Evolutionary conservation across 2,888 invertebrate genomes (phyloP), one percentile per base, ranked within the genome.

Genomic region (Crocallis elinguaria): DNA sequence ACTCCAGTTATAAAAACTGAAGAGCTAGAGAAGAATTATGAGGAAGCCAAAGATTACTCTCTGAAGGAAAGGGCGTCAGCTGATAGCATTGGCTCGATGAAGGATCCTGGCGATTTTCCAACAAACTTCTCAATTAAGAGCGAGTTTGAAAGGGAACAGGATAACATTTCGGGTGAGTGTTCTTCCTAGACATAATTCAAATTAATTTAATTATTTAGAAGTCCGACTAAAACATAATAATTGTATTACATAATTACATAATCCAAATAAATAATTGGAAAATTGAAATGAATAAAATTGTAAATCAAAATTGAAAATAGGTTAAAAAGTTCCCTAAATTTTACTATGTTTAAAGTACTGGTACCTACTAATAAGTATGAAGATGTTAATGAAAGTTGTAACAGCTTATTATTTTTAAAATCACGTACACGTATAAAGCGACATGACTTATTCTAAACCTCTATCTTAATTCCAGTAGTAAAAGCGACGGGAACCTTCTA

Each of bases 401-500:
- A n/a, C n/a, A n/a, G n/a, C n/a, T n/a, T n/a, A n/a, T n/a, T n/a
- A n/a, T n/a, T n/a, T n/a, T n/a, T n/a, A n/a, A n/a, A n/a, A n/a
- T n/a, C n/a, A n/a, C n/a, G n/a, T n/a, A n/a, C n/a, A n/a, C n/a
- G n/a, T n/a, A n/a, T n/a, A n/a, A n/a, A 38, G 25, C 14, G 27
- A 53, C 48, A 66, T 61, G 33, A 56, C 56, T 61, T 62, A 63
- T 64, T 74, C 55, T 43, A 19, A 54, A 48, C 35, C 36, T 58
- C 25, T 14, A 30, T 60, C 19, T 84, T 88, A 52, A 76, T 94
- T 95, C 92, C 94, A 96, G 95, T 97, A 93, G 96, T 97, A 93
- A 97, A 97, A 95, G 96, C 97, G 88, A 94, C 96, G 77, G 97
- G 97, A 86, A 97, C 97, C 85, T 97, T 96, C 93, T 97, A 96